These are phyloP conservation scores for Trisateles emortualis DNA, from an alignment of 2,888 invertebrate genomes.

Conservation along the genomic window DNA sequence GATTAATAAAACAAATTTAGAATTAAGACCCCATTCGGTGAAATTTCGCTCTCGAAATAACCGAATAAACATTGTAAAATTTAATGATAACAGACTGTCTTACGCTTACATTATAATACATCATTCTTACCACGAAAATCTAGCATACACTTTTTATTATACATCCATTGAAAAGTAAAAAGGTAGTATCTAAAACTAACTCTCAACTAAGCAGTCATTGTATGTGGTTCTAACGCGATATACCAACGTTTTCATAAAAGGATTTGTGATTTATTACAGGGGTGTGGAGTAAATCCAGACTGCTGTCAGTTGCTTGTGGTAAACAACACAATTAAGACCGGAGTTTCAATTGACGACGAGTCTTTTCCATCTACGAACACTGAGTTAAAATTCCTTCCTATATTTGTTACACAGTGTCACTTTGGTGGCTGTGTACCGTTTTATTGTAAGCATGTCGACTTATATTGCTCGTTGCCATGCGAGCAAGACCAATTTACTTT, in stretches of 20 bases:
- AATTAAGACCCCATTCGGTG: slow-evolving; percentile 50
- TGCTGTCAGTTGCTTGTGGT: slow-evolving; percentile 60
- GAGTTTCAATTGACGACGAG: slow-evolving; percentile 58
- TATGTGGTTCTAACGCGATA: not conserved
- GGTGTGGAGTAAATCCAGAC: slow-evolving; percentile 63
- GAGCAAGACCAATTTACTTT: slow-evolving; percentile 47
- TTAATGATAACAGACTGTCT: slow-evolving; percentile 56
- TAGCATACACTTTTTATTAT: not conserved
- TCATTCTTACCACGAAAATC: not conserved
- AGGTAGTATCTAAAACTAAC: not conserved
- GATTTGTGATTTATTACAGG: slow-evolving; percentile 32
- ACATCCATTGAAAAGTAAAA: slow-evolving; percentile 21
- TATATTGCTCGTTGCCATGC: slow-evolving; percentile 53
- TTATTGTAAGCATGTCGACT: slow-evolving; percentile 24
- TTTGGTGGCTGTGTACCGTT: slow-evolving; percentile 8
- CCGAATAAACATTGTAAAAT: slow-evolving; percentile 65
- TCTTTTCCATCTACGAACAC: slow-evolving; percentile 46
- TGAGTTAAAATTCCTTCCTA: slow-evolving; percentile 10
- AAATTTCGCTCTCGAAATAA: slow-evolving; percentile 62
- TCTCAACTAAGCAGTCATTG: slow-evolving; percentile 15
- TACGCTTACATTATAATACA: slow-evolving; percentile 30
- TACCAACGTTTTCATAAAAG: slow-evolving; percentile 15
- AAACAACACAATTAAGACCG: slow-evolving; percentile 74
- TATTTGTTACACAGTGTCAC: slow-evolving; percentile 34
- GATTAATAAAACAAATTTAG: slow-evolving; percentile 42